A percentile compares a stretch with the other conserved stretches of the same genome.
Conservation (phyloP, 1,140 invertebrate genomes). For the Elysia chlorotica region DNA sequence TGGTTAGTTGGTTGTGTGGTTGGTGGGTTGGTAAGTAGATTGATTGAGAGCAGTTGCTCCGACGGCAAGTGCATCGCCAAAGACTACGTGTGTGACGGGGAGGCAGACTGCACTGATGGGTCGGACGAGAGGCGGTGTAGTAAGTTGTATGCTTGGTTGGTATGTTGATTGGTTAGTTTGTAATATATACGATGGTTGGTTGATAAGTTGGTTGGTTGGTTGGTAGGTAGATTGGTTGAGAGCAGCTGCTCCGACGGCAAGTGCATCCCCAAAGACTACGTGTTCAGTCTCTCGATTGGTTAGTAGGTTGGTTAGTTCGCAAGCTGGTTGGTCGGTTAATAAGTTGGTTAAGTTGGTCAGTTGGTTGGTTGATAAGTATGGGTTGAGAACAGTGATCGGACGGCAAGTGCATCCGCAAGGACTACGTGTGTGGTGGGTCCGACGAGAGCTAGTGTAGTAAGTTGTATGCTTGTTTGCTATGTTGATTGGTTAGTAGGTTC, state of each 20-base stretch:
- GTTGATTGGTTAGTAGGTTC: too few relatives aligned
- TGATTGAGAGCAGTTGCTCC: slow-evolving; percentile 37
- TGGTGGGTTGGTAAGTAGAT: too few relatives aligned
- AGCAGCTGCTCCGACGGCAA: slow-evolving; percentile 42
- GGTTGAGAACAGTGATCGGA: slow-evolving; percentile 37
- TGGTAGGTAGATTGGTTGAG: slow-evolving; percentile 33
- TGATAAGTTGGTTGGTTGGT: too few relatives aligned
- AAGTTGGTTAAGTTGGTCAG: too few relatives aligned
- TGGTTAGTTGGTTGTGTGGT: too few relatives aligned
- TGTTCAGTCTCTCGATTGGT: slow-evolving; percentile 46
- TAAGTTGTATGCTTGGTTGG: too few relatives aligned
- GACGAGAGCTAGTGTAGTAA: too few relatives aligned
- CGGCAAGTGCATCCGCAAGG: slow-evolving; percentile 43
- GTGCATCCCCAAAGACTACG: slow-evolving; percentile 44
- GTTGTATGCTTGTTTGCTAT: too few relatives aligned
- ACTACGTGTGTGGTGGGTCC: slow-evolving; percentile 47
- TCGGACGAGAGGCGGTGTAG: slow-evolving; percentile 43
- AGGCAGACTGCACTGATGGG: slow-evolving; percentile 43
- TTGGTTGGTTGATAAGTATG: too few relatives aligned
- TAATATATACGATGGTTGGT: too few relatives aligned
- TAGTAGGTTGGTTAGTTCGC: slow-evolving; percentile 17
- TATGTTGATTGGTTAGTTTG: too few relatives aligned
- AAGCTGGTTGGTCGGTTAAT: too few relatives aligned
- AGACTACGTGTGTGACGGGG: slow-evolving; percentile 47
- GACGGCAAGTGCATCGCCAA: slow-evolving; percentile 46